Conservation (phyloP, 1,140 invertebrate genomes). For the Heliothis virescens region DNA sequence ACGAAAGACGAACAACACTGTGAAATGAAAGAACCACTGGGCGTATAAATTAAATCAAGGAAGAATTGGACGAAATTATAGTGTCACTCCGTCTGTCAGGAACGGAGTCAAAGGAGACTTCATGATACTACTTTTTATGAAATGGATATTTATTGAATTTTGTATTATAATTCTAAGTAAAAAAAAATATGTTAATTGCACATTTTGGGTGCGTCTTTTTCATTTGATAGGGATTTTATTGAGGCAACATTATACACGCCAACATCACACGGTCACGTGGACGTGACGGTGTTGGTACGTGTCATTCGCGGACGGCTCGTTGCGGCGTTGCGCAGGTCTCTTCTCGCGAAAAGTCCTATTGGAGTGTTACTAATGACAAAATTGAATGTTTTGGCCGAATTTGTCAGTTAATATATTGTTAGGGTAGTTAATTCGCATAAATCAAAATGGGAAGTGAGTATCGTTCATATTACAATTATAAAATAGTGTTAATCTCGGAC, state of each 20-base stretch:
- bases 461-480: constrained; percentile 66
- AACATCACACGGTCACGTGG: constrained; percentile 90
- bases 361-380: constrained; percentile 83
- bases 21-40: too few relatives aligned
- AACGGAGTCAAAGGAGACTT: too few relatives aligned
- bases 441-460: constrained; percentile 89
- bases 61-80: too few relatives aligned
- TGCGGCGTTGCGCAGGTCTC: constrained; percentile 84
- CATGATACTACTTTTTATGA: too few relatives aligned
- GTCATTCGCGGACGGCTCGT: constrained; percentile 84
- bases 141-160: too few relatives aligned
- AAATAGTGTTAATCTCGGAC: constrained; percentile 62
- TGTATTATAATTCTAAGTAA: too few relatives aligned
- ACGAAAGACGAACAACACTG: too few relatives aligned
- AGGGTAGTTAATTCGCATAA: constrained; percentile 84
- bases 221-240: background rate
- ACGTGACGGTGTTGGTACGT: constrained; percentile 88
- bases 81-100: too few relatives aligned
- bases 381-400: constrained; percentile 84
- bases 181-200: too few relatives aligned
- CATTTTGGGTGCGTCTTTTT: background rate
- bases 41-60: too few relatives aligned
- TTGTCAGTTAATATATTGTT: constrained; percentile 81
- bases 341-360: constrained; percentile 79
- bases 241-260: constrained; percentile 78